These are phyloP conservation scores for Achlya flavicornis DNA, from an alignment of 2,888 invertebrate species.

Conservation along the genomic window DNA sequence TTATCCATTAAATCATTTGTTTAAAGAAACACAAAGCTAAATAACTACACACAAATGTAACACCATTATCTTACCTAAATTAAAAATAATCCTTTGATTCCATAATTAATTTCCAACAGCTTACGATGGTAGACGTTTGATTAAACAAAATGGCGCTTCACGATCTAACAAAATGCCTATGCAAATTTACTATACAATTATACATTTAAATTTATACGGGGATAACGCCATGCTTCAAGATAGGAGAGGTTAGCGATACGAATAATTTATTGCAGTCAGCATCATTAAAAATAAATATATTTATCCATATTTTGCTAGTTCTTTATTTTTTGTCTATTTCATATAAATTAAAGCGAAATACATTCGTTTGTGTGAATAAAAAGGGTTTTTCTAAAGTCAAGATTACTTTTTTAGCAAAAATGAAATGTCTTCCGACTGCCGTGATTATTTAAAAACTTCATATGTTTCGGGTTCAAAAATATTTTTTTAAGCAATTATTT, in stretches of 20 bases:
- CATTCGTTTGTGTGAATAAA: too few species aligned
- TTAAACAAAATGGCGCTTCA: constrained; percentile 1
- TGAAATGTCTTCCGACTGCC: too few species aligned
- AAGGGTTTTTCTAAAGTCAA: too few species aligned
- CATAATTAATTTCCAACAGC: constrained; percentile 4
- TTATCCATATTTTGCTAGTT: too few species aligned
- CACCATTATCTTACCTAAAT: neutral
- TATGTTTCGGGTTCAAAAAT: too few species aligned
- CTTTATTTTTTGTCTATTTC: too few species aligned
- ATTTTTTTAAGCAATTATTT: too few species aligned
- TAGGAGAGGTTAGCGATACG: constrained; percentile 2
- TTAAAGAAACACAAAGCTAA: neutral
- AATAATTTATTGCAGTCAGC: neutral
- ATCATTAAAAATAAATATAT: too few species aligned
- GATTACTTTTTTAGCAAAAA: too few species aligned
- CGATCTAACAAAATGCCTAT: constrained; percentile 57
- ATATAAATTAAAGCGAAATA: too few species aligned
- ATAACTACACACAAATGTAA: neutral
- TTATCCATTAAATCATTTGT: too few species aligned
- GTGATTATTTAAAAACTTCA: too few species aligned
- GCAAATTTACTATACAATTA: constrained; percentile 59
- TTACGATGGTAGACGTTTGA: constrained; percentile 6
- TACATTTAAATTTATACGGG: constrained; percentile 58
- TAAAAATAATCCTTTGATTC: constrained; percentile 5
- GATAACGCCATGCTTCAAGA: constrained; percentile 16